A percentile compares a stretch with the other conserved stretches of the same genome.
These are phyloP conservation scores for Periphyllus acericola DNA, from an alignment of 2,888 invertebrate genomes.

Conservation along the genomic window DNA sequence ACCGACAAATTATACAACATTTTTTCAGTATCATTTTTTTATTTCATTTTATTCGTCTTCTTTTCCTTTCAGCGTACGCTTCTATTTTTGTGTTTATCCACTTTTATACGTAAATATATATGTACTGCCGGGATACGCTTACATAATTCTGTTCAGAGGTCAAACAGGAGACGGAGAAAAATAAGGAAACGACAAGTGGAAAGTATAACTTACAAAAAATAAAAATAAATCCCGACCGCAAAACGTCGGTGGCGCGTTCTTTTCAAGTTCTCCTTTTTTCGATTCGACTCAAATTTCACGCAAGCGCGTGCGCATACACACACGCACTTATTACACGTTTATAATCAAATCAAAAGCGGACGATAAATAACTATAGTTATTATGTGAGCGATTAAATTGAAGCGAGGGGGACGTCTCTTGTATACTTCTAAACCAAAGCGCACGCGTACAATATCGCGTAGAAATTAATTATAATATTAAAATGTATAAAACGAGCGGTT, in stretches of 20 bases:
- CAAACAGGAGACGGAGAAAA: not conserved
- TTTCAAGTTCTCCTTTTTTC: not conserved
- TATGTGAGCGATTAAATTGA: constrained; percentile 23
- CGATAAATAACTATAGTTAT: constrained; percentile 41
- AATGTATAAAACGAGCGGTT: not conserved
- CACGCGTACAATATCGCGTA: not conserved
- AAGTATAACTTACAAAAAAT: not conserved
- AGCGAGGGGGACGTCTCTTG: not conserved
- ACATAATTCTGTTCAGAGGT: not conserved
- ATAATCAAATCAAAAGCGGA: constrained; percentile 23
- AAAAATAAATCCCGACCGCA: not conserved
- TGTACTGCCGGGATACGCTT: not conserved
- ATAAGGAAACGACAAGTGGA: not conserved
- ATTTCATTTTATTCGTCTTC: not conserved
- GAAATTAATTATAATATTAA: constrained; percentile 12
- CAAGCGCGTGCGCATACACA: no score
- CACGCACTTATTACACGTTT: not conserved
- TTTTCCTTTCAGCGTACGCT: not conserved
- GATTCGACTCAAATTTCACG: not conserved
- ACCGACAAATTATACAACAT: not conserved
- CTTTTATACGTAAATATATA: not conserved
- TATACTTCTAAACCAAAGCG: not conserved
- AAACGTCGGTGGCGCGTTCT: not conserved
- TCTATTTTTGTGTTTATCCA: not conserved
- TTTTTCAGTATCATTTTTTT: not conserved